Base-by-base conservation (phyloP, 1,140 invertebrate species). In the Euborellia annulipes region DNA sequence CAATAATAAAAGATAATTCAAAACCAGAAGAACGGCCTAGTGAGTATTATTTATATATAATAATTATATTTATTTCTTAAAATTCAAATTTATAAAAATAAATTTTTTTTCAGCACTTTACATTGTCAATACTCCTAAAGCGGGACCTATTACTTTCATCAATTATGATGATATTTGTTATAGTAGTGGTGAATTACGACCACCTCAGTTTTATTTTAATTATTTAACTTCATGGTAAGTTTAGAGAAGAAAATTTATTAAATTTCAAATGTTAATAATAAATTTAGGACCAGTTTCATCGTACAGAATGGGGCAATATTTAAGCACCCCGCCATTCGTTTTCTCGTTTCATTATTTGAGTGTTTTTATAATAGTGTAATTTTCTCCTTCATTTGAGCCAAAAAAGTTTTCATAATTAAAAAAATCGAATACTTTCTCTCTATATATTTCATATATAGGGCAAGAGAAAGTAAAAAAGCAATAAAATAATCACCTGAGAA, bases 151-250 rank as follows among this genome's bases (percentile, higher is more conserved):
- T 4, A 57, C 54, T 3, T 85, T 75, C 54, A 64, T 72, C 1
- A 79, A 81, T 56, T 86, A 78, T 68, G 79, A 81, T 53, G 84
- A 87, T 62, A 69, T 84, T 44, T 85, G 81, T 60, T 85, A 77
- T 58, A 83, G 82, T 49, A 68, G 69, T 54, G 72, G 75, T 1
- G 68, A 72, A 8, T 67, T 67, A 7, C 64, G 78, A 47, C 67
- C 71, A n/a, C 68, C 69, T 54, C 78, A 79, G 55, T 81, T 79
- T 55, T 78, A 75, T 52, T 65, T 85, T 16, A 67, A 27, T 49
- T 11, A 20, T 23, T 36, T 22, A 3, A 30, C 17, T 43, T 20
- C 14, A 2, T 41, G 4, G 36, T 14, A 38, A 18, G n/a, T 38
- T 7, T 18, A 7, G 7, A 16, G n/a, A 38, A 27, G 11, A 27